Base-by-base conservation (phyloP, 2,113 vertebrate genomes). In the Gambusia holbrooki region DNA sequence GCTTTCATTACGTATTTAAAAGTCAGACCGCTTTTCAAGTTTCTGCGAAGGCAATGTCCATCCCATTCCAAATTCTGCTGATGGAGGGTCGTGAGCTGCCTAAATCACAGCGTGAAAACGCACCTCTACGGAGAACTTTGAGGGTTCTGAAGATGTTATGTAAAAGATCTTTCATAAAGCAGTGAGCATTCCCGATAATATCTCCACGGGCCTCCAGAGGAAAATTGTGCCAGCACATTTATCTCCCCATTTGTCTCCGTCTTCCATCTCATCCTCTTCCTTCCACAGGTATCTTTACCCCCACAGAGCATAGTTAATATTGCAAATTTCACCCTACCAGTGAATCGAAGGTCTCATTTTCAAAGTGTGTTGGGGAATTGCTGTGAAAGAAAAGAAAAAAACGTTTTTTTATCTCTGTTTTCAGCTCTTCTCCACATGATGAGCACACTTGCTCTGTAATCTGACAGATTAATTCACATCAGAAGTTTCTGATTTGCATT, bases 161-260 rank as follows among this genome's bases (percentile, higher is more conserved):
- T 80, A 73, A 88, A 81, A 74, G 17, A 29, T 62, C 25, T 69
- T 71, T 89, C 69, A 73, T 74, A 80, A 79, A 66, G 74, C 65
- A 5, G 29, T 33, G 3, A 66, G 25, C 60, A 37, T 29, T 28
- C 61, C 28, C 76, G 69, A 86, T 86, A 67, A 90, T 68, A 79
- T 58, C 45, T 71, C 6, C 42, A 37, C 0, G 42, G 62, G 74
- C 79, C 86, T 81, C 69, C 25, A 73, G 84, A 84, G 66, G 68
- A 66, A 42, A 81, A 72, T 70, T 27, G 69, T 66, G 79, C 51
- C 80, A 80, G 79, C 87, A 84, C 82, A 80, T 91, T 85, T 84
- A 84, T 87, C 78, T 25, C 27, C 79, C 80, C 80, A 87, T 87
- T 88, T 82, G 76, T 85, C 66, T 76, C 74, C n/a, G 64, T 75